Conservation (phyloP, 2,888 invertebrate genomes). For the Pammene fasciana region DNA sequence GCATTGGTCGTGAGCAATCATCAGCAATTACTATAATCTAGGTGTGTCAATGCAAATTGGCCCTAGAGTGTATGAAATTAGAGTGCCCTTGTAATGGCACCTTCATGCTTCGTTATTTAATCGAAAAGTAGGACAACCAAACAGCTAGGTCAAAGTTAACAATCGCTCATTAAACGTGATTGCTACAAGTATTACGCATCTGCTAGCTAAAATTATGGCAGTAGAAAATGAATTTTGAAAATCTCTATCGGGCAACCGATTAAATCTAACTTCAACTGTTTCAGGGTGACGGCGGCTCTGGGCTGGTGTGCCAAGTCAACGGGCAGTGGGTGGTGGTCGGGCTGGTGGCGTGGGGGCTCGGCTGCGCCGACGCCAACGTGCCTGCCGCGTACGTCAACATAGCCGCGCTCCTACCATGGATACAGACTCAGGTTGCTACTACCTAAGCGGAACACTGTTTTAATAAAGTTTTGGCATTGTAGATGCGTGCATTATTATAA, state of each 20-base stretch:
- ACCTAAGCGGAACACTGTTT: conserved; percentile 46
- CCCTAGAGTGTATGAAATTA: conserved; percentile 1
- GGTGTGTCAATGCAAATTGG: neutral
- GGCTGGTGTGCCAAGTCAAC: conserved; percentile 85
- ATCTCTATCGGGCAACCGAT: neutral
- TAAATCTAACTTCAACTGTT: conserved; percentile 44
- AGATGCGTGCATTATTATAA: neutral
- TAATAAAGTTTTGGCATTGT: neutral
- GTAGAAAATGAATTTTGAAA: too few relatives aligned
- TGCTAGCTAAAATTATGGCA: neutral
- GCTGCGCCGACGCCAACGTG: conserved; percentile 87
- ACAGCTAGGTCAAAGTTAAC: conserved; percentile 8
- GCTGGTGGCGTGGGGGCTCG: conserved; percentile 89
- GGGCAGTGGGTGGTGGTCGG: conserved; percentile 86
- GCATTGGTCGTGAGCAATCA: neutral
- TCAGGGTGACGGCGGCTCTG: conserved; percentile 90
- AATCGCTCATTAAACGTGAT: conserved; percentile 13
- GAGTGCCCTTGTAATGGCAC: conserved; percentile 11
- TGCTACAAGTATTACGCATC: neutral
- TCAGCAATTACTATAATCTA: neutral
- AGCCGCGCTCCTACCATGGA: conserved; percentile 86
- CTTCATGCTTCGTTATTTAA: conserved; percentile 23
- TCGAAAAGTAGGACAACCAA: conserved; percentile 10
- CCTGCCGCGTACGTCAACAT: conserved; percentile 92
- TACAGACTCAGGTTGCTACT: conserved; percentile 79